Evolutionary conservation across 1,140 invertebrate species (phyloP), one percentile per base, ranked within the genome.

Genomic region (Lysiphlebus fabarum): DNA sequence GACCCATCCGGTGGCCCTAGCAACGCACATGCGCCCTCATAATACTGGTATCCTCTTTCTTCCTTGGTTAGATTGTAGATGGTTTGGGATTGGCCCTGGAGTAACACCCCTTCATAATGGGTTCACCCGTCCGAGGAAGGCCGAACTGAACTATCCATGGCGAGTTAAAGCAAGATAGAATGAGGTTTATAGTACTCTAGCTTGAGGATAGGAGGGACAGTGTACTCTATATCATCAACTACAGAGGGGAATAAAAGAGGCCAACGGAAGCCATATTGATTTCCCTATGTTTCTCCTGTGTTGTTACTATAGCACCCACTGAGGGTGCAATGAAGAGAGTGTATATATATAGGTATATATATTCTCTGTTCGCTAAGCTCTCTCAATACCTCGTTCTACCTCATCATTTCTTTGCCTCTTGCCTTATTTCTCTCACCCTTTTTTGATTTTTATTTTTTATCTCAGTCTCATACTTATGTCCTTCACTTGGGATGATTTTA

Each of bases 91-190:
- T 78, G 76, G 76, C 77, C 59, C 72, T 72, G 75, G 74, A 79
- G 77, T 79, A 79, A 78, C 76, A 79, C 76, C 75, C 77, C 76
- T 75, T 78, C 69, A 78, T 79, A 79, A 78, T 79, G 73, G 77
- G 75, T 78, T 79, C 77, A 75, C 74, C 77, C 77, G 74, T 78
- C 76, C 75, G 74, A 71, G 70, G 70, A 55, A 65, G 67, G 44
- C 50, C 38, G 64, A 58, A 65, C 65, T 48, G 64, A 61, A 65
- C 66, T 67, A 59, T 55, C 63, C 66, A 64, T 61, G 58, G 53
- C 26, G 53, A 44, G 63, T 65, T 60, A 34, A 33, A 38, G 43
- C 14, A 37, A 51, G 49, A 53, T 12, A 48, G 47, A 41, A 26
- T 17, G 51, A 62, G 50, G 43, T 48, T 26, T 38, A 45, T 14